Evolutionary conservation across 2,797 vertebrate species (phyloP), one percentile per base, ranked within the genome.

Genomic region (Sebastes kiyomatsui): DNA sequence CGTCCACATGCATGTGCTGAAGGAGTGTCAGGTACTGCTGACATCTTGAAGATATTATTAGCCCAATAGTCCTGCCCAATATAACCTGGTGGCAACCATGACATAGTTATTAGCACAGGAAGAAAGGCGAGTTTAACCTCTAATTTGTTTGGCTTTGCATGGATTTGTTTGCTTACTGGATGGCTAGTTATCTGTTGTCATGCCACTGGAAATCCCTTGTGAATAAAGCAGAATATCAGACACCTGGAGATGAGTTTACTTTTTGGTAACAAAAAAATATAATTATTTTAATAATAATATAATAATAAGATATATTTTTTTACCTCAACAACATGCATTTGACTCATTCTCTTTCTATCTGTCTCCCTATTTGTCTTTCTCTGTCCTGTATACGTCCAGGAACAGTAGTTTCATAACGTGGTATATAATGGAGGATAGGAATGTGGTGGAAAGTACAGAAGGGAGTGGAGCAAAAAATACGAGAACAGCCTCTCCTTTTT

Each of bases 361-460:
- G 1, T n/a, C 49, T 52, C 14, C 20, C 20, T 20, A 8, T 58
- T 9, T 35, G 11, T 61, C 7, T 66, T 22, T 73, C 1, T 61
- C 5, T 74, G 22, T 0, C 60, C 14, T 42, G 49, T 72, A 5
- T 49, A 49, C 59, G 25, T 77, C n/a, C 60, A 73, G 61, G 22
- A 82, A 4, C 23, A 28, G 58, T 14, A 4, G 67, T 91, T 88
- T 18, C 30, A 79, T 74, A 88, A 85, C 52, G 25, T 3, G 18
- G 28, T 74, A 42, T 69, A 67, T 69, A 67, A 82, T 88, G 58
- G 79, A 79, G 79, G 80, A 67, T n/a, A 72, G 85, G 87, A 92
- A 87, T 88, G 85, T 72, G 56, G 58, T 72, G 49, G 61, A 74
- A 52, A 73, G 23, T 33, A 66, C 66, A 74, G 32, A 67, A 75